Percentiles rank a stretch among this genome's conserved stretches.
These are phyloP conservation scores for Cyclura pinguis DNA, from an alignment of 2,797 vertebrate species.

Conservation along the genomic window DNA sequence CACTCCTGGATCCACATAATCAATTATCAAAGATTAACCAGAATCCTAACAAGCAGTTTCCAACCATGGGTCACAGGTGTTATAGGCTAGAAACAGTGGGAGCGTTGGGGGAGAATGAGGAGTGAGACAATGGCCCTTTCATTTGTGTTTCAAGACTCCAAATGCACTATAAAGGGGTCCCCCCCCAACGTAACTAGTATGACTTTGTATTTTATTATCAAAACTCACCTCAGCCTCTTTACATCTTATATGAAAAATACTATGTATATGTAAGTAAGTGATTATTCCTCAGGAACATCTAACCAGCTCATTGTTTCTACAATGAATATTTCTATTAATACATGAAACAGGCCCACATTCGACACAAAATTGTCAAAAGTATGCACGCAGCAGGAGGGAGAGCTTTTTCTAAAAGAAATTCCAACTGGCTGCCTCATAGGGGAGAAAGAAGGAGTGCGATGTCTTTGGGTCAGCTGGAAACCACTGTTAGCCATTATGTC, in stretches of 20 bases:
- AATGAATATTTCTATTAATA: not conserved
- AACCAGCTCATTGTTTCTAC: not conserved
- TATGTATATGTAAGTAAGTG: not conserved
- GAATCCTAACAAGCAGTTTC: not conserved
- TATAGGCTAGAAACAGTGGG: not conserved
- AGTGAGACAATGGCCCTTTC: not conserved
- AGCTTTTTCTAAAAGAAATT: not conserved
- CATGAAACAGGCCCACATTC: not conserved
- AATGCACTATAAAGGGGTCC: not conserved
- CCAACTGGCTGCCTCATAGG: not conserved
- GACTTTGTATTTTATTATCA: not conserved
- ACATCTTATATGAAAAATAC: not conserved
- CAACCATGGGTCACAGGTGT: not conserved
- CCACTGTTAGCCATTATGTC: no score
- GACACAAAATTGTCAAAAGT: no score
- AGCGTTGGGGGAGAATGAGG: no score
- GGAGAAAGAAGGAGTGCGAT: no score
- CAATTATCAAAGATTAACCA: not conserved
- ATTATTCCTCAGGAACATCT: not conserved
- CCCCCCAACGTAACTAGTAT: not conserved
- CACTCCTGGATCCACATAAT: not conserved
- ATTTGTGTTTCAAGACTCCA: no score
- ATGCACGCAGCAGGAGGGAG: not conserved
- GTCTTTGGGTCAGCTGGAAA: no score
- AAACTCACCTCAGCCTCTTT: not conserved